Conservation (phyloP, 2,113 vertebrate species). For the Clinocottus analis region DNA sequence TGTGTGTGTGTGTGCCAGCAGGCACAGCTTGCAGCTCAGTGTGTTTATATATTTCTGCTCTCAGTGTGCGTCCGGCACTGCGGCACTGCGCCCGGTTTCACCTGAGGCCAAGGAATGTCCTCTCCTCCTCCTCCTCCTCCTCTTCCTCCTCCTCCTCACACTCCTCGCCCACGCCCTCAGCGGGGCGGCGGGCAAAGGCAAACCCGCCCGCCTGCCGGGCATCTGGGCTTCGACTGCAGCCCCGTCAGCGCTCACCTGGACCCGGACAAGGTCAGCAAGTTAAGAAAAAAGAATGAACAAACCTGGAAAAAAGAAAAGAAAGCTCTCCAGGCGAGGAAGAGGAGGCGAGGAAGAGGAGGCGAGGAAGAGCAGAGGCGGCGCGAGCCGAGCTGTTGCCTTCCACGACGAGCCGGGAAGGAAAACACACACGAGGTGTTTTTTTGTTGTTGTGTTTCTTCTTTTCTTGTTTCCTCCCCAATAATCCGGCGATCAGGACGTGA, state of each 20-base stretch:
- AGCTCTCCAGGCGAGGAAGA: constrained; percentile 32
- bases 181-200: constrained; percentile 55
- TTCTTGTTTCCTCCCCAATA: constrained; percentile 20
- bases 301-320: too few relatives aligned
- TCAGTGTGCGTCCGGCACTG: constrained; percentile 65
- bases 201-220: constrained; percentile 53
- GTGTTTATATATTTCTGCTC: constrained; percentile 72
- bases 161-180: constrained; percentile 70
- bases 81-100: constrained; percentile 63
- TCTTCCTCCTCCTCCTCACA: constrained; percentile 62
- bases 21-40: constrained; percentile 74
- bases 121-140: constrained; percentile 55
- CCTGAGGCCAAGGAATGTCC: constrained; percentile 79
- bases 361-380: too few relatives aligned
- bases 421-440: too few relatives aligned
- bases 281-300: constrained; percentile 40
- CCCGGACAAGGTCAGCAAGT: constrained; percentile 72
- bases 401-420: too few relatives aligned
- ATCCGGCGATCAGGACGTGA: constrained; percentile 59
- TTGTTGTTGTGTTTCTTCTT: too few relatives aligned
- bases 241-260: constrained; percentile 65
- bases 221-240: constrained; percentile 52
- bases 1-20: constrained; percentile 51
- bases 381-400: too few relatives aligned
- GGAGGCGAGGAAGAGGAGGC: too few relatives aligned